These are phyloP conservation scores for Serilophus lunatus DNA, from an alignment of 2,113 vertebrate genomes.

Conservation along the genomic window DNA sequence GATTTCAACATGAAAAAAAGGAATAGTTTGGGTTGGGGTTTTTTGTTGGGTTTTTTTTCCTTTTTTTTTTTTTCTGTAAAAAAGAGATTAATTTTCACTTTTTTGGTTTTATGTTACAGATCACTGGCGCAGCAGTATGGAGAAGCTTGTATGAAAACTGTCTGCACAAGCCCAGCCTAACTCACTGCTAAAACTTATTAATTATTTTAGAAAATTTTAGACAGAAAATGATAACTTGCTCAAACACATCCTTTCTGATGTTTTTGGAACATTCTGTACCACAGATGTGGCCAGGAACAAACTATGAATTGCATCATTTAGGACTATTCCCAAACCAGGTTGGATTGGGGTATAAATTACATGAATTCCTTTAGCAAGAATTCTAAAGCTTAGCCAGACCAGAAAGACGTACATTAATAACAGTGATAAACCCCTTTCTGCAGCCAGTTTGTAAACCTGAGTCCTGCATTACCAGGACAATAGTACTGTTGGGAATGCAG, in stretches of 20 bases:
- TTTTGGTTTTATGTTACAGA: slow-evolving; percentile 16
- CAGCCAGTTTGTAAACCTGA: background rate
- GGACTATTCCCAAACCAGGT: slow-evolving; percentile 18
- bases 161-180: slow-evolving; percentile 23
- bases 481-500: background rate
- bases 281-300: slow-evolving; percentile 17
- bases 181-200: slow-evolving; percentile 16
- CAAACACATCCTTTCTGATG: slow-evolving; percentile 39
- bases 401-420: slow-evolving; percentile 38
- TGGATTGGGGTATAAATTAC: background rate
- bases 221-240: slow-evolving; percentile 6
- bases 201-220: slow-evolving; percentile 16
- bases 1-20: background rate
- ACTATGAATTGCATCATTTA: slow-evolving; percentile 5
- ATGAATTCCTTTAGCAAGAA: background rate
- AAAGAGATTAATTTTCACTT: background rate
- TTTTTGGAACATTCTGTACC: slow-evolving; percentile 16
- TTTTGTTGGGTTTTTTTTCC: too few relatives aligned
- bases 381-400: background rate
- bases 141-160: slow-evolving; percentile 14
- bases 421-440: background rate
- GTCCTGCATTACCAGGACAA: background rate
- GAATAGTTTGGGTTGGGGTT: background rate
- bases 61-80: background rate
- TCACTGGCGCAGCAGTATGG: background rate